Evolutionary conservation across 2,888 invertebrate genomes (phyloP).

Genomic region (Theristus sp.): DNA sequence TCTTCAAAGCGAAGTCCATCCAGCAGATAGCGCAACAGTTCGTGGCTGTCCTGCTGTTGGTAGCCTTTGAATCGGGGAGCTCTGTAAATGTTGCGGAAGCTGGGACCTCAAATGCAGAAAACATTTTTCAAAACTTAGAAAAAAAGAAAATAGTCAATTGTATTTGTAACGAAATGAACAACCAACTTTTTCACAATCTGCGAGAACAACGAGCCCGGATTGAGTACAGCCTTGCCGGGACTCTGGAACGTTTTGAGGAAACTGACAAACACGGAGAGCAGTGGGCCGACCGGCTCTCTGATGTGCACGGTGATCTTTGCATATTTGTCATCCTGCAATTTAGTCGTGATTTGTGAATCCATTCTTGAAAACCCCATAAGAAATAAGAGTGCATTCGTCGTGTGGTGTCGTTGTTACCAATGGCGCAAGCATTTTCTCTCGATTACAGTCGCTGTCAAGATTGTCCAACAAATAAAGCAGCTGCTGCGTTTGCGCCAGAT

Average conservation of each 20-base stretch:
- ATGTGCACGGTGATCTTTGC: neutral
- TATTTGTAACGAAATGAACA: too few species aligned
- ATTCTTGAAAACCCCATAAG: too few species aligned
- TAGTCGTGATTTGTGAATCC: neutral
- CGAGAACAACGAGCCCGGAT: slow-evolving; percentile 12
- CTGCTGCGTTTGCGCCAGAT: slow-evolving; percentile 15
- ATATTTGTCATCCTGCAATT: neutral
- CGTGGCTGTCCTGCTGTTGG: slow-evolving; percentile 91
- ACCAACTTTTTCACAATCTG: slow-evolving; percentile 10
- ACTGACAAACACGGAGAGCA: slow-evolving; percentile 10
- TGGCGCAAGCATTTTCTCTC: neutral
- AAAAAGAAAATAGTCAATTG: too few species aligned
- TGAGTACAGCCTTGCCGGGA: slow-evolving; percentile 6
- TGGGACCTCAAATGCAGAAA: neutral
- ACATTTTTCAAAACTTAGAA: neutral
- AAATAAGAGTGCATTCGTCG: too few species aligned
- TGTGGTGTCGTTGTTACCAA: too few species aligned
- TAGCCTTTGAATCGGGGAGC: slow-evolving; percentile 73
- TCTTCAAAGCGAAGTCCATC: slow-evolving; percentile 63
- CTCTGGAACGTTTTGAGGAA: slow-evolving; percentile 8
- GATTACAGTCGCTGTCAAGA: neutral
- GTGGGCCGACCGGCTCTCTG: slow-evolving; percentile 5
- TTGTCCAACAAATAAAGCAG: neutral
- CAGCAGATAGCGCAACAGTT: slow-evolving; percentile 66
- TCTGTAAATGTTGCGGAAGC: slow-evolving; percentile 15